Conservation (phyloP, 1,140 invertebrate genomes). For the Amyelois transitella region DNA sequence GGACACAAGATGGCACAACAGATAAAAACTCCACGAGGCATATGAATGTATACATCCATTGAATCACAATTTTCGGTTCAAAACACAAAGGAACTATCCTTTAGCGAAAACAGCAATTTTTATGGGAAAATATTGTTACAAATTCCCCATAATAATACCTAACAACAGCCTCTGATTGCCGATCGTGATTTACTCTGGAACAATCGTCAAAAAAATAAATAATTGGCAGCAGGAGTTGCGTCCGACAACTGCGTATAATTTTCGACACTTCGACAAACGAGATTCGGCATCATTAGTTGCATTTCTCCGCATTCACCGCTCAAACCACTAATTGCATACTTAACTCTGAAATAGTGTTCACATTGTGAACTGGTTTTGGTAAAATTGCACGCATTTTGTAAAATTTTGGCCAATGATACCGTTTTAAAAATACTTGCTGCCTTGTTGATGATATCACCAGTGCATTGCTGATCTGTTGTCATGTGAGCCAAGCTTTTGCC, state of each 20-base stretch:
- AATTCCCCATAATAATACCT: too few species aligned
- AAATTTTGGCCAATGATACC: neutral
- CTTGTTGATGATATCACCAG: neutral
- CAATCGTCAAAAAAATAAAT: neutral
- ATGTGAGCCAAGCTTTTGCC: neutral
- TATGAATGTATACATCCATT: too few species aligned
- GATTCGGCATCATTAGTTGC: neutral
- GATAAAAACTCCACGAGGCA: too few species aligned
- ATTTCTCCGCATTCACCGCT: neutral
- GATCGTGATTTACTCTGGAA: neutral
- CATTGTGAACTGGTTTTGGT: neutral
- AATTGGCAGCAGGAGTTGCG: neutral
- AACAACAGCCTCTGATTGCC: too few species aligned
- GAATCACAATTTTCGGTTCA: too few species aligned
- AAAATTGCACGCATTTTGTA: neutral
- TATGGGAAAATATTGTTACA: too few species aligned
- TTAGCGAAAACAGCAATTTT: too few species aligned
- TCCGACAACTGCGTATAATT: neutral
- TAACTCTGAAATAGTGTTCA: neutral
- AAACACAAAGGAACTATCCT: too few species aligned
- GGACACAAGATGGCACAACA: too few species aligned
- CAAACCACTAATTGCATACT: neutral
- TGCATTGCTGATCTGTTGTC: neutral
- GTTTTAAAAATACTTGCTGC: neutral
- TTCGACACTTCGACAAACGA: neutral